Evolutionary conservation across 2,797 vertebrate species (phyloP).

Genomic region (Simalia tracyae): DNA sequence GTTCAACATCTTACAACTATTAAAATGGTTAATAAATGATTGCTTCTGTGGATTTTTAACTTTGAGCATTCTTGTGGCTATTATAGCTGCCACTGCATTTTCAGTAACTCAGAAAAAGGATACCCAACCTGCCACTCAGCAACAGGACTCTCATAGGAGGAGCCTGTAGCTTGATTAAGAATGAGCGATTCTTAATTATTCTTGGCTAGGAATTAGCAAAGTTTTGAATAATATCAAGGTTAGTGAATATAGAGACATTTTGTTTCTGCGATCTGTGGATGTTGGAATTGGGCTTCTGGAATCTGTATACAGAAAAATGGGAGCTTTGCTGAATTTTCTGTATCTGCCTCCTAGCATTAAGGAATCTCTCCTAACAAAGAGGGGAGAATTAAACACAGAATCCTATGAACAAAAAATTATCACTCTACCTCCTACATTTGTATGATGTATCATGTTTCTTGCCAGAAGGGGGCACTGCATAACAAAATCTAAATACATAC

Average conservation of each 20-base stretch:
- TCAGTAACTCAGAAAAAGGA: neutral
- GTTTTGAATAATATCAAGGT: neutral
- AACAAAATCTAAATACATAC: neutral
- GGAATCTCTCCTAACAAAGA: neutral
- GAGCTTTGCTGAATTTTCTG: neutral
- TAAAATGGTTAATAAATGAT: neutral
- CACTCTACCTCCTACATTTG: neutral
- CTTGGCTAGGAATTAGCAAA: neutral
- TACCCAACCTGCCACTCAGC: neutral
- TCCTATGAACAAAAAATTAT: neutral
- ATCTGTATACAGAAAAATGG: neutral
- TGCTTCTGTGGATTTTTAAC: neutral
- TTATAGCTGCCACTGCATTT: neutral
- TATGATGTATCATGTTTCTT: neutral
- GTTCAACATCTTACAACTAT: neutral
- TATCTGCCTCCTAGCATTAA: neutral
- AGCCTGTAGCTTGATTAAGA: neutral
- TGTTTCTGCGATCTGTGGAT: neutral
- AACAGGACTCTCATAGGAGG: neutral
- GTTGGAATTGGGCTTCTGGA: neutral
- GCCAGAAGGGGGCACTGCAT: neutral
- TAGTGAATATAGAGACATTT: neutral
- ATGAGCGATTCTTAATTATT: neutral
- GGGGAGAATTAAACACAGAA: neutral
- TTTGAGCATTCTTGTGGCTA: neutral